A percentile compares a stretch with the other conserved stretches of the same genome.
These are phyloP conservation scores for Colistium nudipinnis DNA, from an alignment of 2,113 vertebrate genomes.

Conservation along the genomic window DNA sequence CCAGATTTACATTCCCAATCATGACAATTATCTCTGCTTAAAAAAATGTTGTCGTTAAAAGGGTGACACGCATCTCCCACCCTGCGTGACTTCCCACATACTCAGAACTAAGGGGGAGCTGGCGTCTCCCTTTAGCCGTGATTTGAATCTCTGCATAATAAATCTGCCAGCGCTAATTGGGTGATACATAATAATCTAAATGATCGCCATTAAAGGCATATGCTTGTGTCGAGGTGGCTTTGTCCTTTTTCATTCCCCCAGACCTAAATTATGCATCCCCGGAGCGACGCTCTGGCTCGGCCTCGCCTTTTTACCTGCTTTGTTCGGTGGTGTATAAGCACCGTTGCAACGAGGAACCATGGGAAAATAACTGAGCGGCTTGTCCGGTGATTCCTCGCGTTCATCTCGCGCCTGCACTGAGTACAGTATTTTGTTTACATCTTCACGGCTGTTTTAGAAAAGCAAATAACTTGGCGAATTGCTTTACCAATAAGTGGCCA, in stretches of 20 bases:
- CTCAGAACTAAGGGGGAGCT: constrained; percentile 20
- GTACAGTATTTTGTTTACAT: constrained; percentile 16
- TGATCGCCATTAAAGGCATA: constrained; percentile 59
- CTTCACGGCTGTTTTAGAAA: constrained; percentile 8
- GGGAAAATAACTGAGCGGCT: constrained; percentile 8
- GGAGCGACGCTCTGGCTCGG: constrained; percentile 45
- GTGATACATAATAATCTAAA: constrained; percentile 53
- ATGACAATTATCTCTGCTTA: constrained; percentile 46
- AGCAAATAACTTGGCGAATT: constrained; percentile 45
- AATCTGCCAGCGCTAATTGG: constrained; percentile 55
- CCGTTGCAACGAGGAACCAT: constrained; percentile 13
- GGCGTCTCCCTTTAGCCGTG: constrained; percentile 17
- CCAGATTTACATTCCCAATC: constrained; percentile 43
- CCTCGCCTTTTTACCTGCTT: constrained; percentile 36
- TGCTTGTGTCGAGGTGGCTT: constrained; percentile 47
- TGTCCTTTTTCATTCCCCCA: constrained; percentile 55
- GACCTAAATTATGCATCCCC: constrained; percentile 68
- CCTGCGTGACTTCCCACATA: constrained; percentile 3
- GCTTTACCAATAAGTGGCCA: constrained; percentile 31
- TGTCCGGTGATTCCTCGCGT: constrained; percentile 12
- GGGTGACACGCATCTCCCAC: constrained; percentile 3
- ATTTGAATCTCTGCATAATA: constrained; percentile 53
- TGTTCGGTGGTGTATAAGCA: constrained; percentile 49
- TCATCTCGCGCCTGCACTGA: constrained; percentile 4
- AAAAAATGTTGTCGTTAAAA: constrained; percentile 37